phyloP scores from a whole-genome alignment of 2,113 vertebrate species.

The Sterrhoptilus dennistouni region DNA sequence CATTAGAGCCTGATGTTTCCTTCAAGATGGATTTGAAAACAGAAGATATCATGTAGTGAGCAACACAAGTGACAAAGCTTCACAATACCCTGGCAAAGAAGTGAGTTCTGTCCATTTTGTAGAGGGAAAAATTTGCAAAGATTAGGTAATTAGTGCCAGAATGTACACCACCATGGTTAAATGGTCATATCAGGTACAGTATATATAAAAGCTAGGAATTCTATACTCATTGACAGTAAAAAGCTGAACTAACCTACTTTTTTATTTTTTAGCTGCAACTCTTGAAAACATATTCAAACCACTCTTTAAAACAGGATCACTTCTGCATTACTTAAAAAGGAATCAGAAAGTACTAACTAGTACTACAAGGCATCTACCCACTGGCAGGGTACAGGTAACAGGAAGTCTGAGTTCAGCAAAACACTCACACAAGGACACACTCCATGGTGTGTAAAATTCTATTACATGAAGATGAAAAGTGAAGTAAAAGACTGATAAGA shows the following conservation, averaged over 20 bases:
- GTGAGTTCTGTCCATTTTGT: background rate
- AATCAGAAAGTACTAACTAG: background rate
- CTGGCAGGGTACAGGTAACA: background rate
- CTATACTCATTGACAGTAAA: background rate
- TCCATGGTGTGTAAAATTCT: rapidly evolving
- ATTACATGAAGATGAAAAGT: rapidly evolving
- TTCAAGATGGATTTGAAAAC: slow-evolving; percentile 61
- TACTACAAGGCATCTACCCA: background rate
- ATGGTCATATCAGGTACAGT: background rate
- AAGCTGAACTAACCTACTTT: background rate
- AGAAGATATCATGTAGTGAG: background rate
- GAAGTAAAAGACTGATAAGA: background rate
- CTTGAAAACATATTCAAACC: background rate
- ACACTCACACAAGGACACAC: background rate
- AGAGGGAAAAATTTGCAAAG: background rate
- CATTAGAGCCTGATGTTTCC: slow-evolving; percentile 89
- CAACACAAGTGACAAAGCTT: background rate
- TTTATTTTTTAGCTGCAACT: background rate
- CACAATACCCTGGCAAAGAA: background rate
- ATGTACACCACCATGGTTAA: background rate
- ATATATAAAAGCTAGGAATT: background rate
- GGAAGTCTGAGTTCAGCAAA: background rate
- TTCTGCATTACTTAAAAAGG: background rate
- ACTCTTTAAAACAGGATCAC: background rate
- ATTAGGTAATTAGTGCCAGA: background rate